Base-by-base conservation (phyloP, 2,797 vertebrate genomes). In the Uromys caudimaculatus region DNA sequence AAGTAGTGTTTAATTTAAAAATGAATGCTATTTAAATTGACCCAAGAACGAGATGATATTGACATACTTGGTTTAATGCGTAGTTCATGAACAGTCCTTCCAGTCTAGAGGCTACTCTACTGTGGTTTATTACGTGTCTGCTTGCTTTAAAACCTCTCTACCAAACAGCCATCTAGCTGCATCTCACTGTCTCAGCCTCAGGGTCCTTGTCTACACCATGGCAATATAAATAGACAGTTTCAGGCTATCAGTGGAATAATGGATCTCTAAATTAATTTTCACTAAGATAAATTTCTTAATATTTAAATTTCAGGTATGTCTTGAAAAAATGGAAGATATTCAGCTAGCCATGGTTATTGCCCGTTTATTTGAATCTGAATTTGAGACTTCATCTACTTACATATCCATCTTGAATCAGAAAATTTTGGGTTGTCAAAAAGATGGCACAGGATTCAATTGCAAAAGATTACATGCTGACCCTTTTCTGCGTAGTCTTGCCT, bases 321-420 rank as follows among this genome's bases (percentile, higher is more conserved):
- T 99, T 98, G 99, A 99, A 97, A 99, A 99, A 98, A 99, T 99
- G 99, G 99, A 99, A 97, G 99, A 99, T 97, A 99, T 99, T 96
- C 99, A 99, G 98, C 95, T 99, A 97, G 99, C 99, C 91, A 99
- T 99, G 99, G 99, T 99, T 85, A 99, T 99, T 95, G 99, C 99
- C 69, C 98, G 99, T 94, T 98, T 99, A 75, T 99, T 99, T 75
- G 99, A 99, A 97, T 99, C 99, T 0, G 99, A 99, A 98, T 99
- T 99, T 98, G 99, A 99, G 98, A 99, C 99, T 52, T 99, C 99
- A 13, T 99, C 99, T 95, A 99, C 99, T 4, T 99, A 99, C 84
- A 99, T 99, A 97, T 99, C 99, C 95, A 99, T 99, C 90, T 99
- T 99, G 79, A 98, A 99, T 92, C 99, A 99, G 98, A 99, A 99